Evolutionary conservation across 1,140 invertebrate species (phyloP).

Genomic region (Dendroctonus valens): DNA sequence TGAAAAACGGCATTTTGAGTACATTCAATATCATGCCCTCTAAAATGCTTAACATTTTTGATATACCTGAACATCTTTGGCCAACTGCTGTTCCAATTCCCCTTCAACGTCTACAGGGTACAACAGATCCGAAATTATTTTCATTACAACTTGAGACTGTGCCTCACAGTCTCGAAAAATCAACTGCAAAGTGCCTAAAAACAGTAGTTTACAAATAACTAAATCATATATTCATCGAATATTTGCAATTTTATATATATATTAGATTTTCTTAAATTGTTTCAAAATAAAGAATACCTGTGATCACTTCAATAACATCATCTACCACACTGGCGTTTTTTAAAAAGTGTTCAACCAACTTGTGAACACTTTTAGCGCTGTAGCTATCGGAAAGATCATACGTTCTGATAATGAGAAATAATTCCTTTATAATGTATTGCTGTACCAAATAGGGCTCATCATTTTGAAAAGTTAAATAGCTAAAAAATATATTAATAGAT

Average conservation of each 20-base stretch:
- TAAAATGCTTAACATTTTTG: not conserved
- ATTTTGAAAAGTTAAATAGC: too few relatives aligned
- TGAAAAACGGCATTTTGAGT: too few relatives aligned
- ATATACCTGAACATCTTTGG: not conserved
- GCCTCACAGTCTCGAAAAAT: not conserved
- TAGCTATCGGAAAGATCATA: conserved; percentile 26
- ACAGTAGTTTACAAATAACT: not conserved
- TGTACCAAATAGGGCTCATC: conserved; percentile 11
- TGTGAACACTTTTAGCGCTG: conserved; percentile 17
- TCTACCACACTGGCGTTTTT: conserved; percentile 22
- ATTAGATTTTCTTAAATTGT: not conserved
- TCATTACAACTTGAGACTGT: not conserved
- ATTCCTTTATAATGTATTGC: conserved; percentile 33
- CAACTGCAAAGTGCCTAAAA: not conserved
- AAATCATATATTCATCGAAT: not conserved
- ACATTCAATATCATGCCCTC: too few relatives aligned
- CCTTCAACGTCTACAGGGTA: not conserved
- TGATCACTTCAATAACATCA: conserved; percentile 24
- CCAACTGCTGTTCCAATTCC: not conserved
- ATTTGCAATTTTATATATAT: not conserved
- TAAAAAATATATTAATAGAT: too few relatives aligned
- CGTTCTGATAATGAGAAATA: conserved; percentile 24
- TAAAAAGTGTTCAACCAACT: conserved; percentile 20
- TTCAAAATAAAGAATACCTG: conserved; percentile 1
- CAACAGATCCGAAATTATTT: not conserved